Base-by-base conservation (phyloP, 1,140 invertebrate genomes). In the Andricus grossulariae region DNA sequence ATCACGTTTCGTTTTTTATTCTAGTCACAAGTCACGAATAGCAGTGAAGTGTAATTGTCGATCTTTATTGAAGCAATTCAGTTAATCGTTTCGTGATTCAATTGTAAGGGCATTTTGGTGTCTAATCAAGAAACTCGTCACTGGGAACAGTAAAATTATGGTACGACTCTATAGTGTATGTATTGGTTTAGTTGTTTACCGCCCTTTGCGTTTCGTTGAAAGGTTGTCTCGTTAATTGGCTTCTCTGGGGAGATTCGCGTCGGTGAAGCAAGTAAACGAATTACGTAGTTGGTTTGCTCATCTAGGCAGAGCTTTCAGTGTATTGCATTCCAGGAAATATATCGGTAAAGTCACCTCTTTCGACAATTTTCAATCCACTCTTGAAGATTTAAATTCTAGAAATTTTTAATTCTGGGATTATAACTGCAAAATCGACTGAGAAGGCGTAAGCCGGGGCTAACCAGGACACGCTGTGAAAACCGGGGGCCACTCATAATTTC, bases 311-410 rank as follows among this genome's bases (percentile, higher is more conserved):
- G 25, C 60, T 66, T 66, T 66, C 39, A 66, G 60, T 39, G 60
- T 66, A 66, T 66, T 66, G 60, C 45, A 66, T 66, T n/a, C 13
- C 3, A 66, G 25, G n/a, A 66, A 66, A 66, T 45, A 45, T 66
- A 71, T 79, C 77, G 73, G 60, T 49, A 71, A 80, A 76, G 73
- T 80, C 75, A 73, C 18, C 71, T 79, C 71, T 75, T 77, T 77
- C 50, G 55, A 73, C 8, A 45, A 45, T 45, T 7, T 45, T 45
- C 10, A 32, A 32, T 32, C 25, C 25, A 32, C 25, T 32, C 25
- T 32, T 32, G 3, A 32, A 32, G 25, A 5, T 32, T 32, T 32
- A 8, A 45, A 11, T 11, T 45, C 39, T 11, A 45, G 0, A 45
- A 45, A 10, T 45, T 8, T 45, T 45, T 45, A 45, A 45, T 45